phyloP scores from a whole-genome alignment of 2,797 vertebrate species.

The Sebastes steindachneri region DNA sequence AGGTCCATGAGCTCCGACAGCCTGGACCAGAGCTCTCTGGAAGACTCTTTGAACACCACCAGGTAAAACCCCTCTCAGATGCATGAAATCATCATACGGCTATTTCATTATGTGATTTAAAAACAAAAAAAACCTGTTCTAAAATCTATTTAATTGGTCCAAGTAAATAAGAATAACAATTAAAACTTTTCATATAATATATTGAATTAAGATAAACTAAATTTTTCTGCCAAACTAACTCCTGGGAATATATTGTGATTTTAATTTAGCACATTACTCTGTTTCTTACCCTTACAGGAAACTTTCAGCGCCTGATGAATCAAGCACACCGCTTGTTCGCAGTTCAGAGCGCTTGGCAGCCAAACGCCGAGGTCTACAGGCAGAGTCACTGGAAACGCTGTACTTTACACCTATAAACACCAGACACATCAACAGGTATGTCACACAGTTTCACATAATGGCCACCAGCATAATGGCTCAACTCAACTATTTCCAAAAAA shows the following conservation, averaged over 20 bases:
- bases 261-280: background rate
- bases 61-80: constrained; percentile 76
- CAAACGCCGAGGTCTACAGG: constrained; percentile 71
- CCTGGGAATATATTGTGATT: background rate
- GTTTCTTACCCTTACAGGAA: constrained; percentile 67
- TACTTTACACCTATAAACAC: constrained; percentile 90
- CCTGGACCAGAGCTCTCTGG: constrained; percentile 85
- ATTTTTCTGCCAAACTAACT: background rate
- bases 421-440: constrained; percentile 61
- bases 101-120: background rate
- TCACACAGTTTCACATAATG: background rate
- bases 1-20: constrained; percentile 85
- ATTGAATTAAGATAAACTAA: background rate
- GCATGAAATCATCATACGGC: background rate
- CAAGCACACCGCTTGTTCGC: constrained; percentile 77
- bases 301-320: constrained; percentile 64
- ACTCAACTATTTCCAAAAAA: background rate
- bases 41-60: constrained; percentile 82
- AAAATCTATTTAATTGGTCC: background rate
- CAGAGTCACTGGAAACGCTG: constrained; percentile 90
- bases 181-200: background rate
- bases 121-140: background rate
- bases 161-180: background rate
- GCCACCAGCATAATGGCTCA: background rate
- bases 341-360: constrained; percentile 82